Percentiles rank a stretch among this genome's conserved stretches.
phyloP scores from a whole-genome alignment of 2,888 invertebrate genomes.

The Dione vanillae region DNA sequence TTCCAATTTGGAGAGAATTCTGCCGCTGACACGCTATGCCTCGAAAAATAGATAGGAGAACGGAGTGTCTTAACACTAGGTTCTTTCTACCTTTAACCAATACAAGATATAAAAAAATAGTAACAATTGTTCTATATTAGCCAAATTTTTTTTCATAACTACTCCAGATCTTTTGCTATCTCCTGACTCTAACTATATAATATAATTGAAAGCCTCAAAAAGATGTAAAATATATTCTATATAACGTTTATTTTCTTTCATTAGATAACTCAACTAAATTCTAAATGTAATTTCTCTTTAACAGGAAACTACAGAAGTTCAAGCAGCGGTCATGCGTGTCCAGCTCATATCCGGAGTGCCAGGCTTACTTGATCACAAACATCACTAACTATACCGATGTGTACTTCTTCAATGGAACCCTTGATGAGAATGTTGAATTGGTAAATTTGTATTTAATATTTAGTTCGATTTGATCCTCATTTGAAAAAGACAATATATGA shows the following conservation, averaged over 20 bases:
- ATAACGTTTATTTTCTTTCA: no score
- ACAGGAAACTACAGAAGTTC: conserved; percentile 88
- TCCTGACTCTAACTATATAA: no score
- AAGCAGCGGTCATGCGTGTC: conserved; percentile 89
- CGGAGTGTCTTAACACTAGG: neutral
- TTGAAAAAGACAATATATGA: no score
- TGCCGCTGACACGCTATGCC: no score
- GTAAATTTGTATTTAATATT: conserved; percentile 58
- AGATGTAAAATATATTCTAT: no score
- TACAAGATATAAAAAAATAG: no score
- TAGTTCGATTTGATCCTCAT: no score
- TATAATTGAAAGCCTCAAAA: no score
- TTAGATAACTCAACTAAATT: neutral
- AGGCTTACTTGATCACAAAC: conserved; percentile 65
- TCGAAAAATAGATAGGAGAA: neutral
- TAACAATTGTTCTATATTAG: no score
- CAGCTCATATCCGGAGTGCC: conserved; percentile 67
- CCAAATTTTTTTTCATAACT: no score
- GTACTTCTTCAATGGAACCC: conserved; percentile 70
- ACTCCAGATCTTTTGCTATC: no score
- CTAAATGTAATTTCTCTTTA: neutral
- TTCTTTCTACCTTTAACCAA: neutral
- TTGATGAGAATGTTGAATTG: conserved; percentile 57
- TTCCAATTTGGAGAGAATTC: no score
- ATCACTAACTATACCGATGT: conserved; percentile 72